A percentile compares a stretch with the other conserved stretches of the same genome.
These are phyloP conservation scores for Lophotis ruficrista DNA, from an alignment of 2,113 vertebrate species.

Conservation along the genomic window DNA sequence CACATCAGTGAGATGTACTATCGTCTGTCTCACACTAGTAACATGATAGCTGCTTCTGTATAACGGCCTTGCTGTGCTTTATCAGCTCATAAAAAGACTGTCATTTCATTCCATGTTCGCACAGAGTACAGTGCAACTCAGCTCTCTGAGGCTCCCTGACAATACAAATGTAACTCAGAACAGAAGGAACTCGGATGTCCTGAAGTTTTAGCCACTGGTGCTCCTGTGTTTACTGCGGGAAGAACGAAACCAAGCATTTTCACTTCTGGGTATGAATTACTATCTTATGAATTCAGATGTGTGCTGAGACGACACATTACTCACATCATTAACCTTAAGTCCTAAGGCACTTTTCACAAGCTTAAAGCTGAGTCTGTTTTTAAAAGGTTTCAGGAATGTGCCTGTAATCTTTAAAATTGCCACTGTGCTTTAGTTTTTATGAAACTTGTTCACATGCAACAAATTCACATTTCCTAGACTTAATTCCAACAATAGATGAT, in stretches of 20 bases:
- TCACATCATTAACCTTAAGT: neutral
- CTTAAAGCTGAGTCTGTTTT: neutral
- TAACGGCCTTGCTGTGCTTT: neutral
- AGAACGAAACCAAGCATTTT: neutral
- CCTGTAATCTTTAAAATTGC: constrained; percentile 24
- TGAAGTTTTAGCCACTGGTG: neutral
- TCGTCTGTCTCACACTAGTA: neutral
- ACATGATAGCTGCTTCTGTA: neutral
- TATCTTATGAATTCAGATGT: neutral
- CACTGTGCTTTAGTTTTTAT: neutral
- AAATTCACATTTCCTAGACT: constrained; percentile 20
- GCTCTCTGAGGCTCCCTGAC: neutral
- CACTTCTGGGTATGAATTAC: neutral
- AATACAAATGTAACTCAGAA: neutral
- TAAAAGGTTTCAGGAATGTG: neutral
- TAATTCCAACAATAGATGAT: constrained; percentile 17
- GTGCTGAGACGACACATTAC: neutral
- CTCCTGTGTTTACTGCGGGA: neutral
- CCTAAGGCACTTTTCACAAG: neutral
- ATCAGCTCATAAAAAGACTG: neutral
- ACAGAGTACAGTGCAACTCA: accelerated
- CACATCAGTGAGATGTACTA: neutral
- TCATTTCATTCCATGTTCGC: neutral
- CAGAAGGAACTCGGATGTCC: neutral
- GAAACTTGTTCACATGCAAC: constrained; percentile 19